Percentiles rank a stretch among this genome's conserved stretches.
Conservation (phyloP, 1,140 invertebrate species). For the Oppia nitens region DNA sequence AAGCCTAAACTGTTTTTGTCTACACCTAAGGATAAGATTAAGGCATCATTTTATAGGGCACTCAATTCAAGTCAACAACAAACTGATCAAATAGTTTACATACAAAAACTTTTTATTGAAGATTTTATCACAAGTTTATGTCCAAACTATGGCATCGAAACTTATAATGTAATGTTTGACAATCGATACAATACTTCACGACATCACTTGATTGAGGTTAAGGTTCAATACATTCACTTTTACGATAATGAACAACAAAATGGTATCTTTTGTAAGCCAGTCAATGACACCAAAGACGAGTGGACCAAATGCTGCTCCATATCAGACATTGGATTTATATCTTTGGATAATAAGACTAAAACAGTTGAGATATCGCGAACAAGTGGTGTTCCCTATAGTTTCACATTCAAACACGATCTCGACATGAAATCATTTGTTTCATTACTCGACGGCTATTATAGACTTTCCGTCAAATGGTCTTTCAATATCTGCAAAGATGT, state of each 20-base stretch:
- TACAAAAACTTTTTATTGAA: neutral
- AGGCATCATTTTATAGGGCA: neutral
- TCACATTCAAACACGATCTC: constrained; percentile 43
- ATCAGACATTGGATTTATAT: constrained; percentile 61
- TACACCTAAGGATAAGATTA: neutral
- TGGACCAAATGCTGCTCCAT: constrained; percentile 58
- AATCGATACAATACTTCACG: neutral
- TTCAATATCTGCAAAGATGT: constrained; percentile 68
- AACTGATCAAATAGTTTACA: neutral
- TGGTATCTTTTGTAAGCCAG: neutral
- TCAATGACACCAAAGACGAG: constrained; percentile 11
- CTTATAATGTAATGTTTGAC: neutral
- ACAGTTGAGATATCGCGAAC: constrained; percentile 57
- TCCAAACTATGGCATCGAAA: neutral
- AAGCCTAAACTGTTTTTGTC: neutral
- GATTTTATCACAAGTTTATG: neutral
- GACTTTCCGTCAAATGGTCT: constrained; percentile 68
- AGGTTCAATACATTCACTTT: neutral
- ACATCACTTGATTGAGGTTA: neutral
- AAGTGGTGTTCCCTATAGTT: constrained; percentile 50
- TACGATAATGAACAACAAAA: neutral
- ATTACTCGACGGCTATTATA: constrained; percentile 67
- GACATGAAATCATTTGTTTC: constrained; percentile 61
- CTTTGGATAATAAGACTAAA: constrained; percentile 39
- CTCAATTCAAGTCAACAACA: too few relatives aligned